These are phyloP conservation scores for Dufourea novaeangliae DNA, from an alignment of 1,140 invertebrate species.

Conservation along the genomic window DNA sequence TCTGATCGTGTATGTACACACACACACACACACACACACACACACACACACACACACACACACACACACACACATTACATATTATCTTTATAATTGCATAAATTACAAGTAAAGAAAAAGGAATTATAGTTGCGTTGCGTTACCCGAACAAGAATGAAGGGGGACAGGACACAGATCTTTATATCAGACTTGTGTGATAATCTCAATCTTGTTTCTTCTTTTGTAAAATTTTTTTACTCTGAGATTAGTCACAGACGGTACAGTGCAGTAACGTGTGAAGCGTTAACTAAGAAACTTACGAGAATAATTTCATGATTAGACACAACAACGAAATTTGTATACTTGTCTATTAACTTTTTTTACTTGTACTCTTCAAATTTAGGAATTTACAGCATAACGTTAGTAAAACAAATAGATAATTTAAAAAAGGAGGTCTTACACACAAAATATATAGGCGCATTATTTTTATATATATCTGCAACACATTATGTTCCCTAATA, in stretches of 20 bases:
- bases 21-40: neutral
- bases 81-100: slow-evolving; percentile 5
- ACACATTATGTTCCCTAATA: neutral
- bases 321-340: slow-evolving; percentile 24
- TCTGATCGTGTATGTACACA: slow-evolving; percentile 52
- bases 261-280: neutral
- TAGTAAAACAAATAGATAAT: slow-evolving; percentile 2
- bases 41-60: neutral
- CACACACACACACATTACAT: neutral
- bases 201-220: slow-evolving; percentile 21
- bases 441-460: slow-evolving; percentile 18
- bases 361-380: slow-evolving; percentile 16
- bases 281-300: slow-evolving; percentile 11
- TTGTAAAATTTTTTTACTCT: slow-evolving; percentile 10
- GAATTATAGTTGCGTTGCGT: slow-evolving; percentile 19
- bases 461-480: slow-evolving; percentile 34
- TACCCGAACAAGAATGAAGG: neutral
- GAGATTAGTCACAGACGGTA: slow-evolving; percentile 11
- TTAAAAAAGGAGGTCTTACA: slow-evolving; percentile 13
- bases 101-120: slow-evolving; percentile 1
- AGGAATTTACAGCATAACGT: slow-evolving; percentile 2
- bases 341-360: slow-evolving; percentile 15
- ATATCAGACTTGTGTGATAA: slow-evolving; percentile 32
- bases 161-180: slow-evolving; percentile 1
- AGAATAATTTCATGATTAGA: slow-evolving; percentile 22